Percentiles rank a stretch among this genome's conserved stretches.
phyloP scores from a whole-genome alignment of 2,797 vertebrate genomes.

The Tympanoctomys barrerae region DNA sequence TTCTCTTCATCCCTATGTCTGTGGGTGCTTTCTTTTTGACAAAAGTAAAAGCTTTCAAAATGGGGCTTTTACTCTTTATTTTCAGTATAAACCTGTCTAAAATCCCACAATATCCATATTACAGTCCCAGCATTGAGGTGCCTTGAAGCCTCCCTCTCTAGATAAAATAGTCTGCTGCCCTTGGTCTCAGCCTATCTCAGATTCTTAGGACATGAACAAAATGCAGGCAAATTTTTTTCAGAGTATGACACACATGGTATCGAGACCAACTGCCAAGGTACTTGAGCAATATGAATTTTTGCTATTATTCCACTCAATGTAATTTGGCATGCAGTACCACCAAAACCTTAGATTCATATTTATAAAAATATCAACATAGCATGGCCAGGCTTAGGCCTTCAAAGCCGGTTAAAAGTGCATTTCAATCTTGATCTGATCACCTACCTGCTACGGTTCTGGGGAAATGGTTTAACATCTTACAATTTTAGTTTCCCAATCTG shows the following conservation, averaged over 20 bases:
- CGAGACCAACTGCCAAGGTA: not conserved
- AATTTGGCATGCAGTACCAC: not conserved
- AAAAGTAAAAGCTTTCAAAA: not conserved
- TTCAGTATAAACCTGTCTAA: not conserved
- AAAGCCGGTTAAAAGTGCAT: not conserved
- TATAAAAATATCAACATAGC: not conserved
- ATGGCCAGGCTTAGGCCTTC: not conserved
- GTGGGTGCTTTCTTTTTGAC: not conserved
- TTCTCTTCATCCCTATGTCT: not conserved
- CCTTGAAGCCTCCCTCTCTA: not conserved
- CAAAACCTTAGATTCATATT: not conserved
- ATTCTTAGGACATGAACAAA: not conserved
- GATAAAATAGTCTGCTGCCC: not conserved
- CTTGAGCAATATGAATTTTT: not conserved
- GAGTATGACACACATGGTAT: not conserved
- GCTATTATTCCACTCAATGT: not conserved
- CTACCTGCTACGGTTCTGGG: not conserved
- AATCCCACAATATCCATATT: not conserved
- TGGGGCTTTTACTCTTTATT: not conserved
- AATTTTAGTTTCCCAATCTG: not conserved
- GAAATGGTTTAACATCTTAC: not conserved
- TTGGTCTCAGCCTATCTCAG: not conserved
- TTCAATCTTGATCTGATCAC: not conserved
- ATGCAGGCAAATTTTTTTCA: not conserved
- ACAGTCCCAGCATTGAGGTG: not conserved